Evolutionary conservation across 1,140 invertebrate genomes (phyloP).

Genomic region (Listronotus bonariensis): DNA sequence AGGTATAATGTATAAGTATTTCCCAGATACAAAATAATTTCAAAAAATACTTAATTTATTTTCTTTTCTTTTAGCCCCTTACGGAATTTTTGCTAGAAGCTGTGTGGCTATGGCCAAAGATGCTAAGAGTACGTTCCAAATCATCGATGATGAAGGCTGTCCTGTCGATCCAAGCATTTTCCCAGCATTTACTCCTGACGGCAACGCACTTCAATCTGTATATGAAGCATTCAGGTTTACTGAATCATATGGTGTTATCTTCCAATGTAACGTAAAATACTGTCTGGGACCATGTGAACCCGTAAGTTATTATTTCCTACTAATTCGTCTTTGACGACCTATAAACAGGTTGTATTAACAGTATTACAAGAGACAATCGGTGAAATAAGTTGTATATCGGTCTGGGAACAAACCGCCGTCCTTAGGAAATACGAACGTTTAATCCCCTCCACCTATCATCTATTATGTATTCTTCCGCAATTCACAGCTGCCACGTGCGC

Average conservation of each 20-base stretch:
- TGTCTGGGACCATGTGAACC: constrained; percentile 93
- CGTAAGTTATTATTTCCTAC: constrained; percentile 62
- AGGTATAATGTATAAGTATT: no score
- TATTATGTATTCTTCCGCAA: no score
- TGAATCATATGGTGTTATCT: constrained; percentile 94
- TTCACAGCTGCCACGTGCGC: no score
- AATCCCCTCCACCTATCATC: no score
- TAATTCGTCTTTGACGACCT: no score
- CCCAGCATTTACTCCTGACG: constrained; percentile 86
- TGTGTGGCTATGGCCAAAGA: constrained; percentile 97
- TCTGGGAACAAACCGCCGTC: no score
- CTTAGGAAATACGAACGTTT: no score
- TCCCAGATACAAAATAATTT: no score
- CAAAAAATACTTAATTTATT: no score
- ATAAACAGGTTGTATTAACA: no score
- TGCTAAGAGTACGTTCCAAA: constrained; percentile 93
- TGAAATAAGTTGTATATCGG: no score
- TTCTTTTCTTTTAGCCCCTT: constrained; percentile 74
- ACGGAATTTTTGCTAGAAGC: constrained; percentile 93
- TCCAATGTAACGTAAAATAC: constrained; percentile 97
- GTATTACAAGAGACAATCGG: no score
- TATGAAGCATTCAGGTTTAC: constrained; percentile 96
- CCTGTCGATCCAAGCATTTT: constrained; percentile 92
- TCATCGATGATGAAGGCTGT: constrained; percentile 94
- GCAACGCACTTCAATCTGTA: constrained; percentile 84